Conservation (phyloP, 1,140 invertebrate genomes). For the Orchesella cincta region DNA sequence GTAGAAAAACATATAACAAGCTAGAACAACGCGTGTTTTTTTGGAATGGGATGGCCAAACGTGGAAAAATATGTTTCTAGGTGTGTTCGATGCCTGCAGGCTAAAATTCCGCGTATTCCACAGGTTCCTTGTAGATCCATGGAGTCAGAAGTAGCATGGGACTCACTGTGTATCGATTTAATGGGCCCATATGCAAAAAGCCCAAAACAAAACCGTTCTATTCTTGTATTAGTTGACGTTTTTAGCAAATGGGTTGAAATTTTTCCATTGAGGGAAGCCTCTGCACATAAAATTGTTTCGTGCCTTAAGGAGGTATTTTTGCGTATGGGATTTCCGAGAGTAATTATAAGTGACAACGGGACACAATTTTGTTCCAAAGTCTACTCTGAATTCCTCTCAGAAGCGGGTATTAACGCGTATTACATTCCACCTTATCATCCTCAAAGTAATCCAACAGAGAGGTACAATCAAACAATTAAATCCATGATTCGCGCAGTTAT, state of each 20-base stretch:
- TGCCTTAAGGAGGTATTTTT: conserved; percentile 19
- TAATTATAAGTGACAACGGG: not conserved
- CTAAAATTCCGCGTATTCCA: not conserved
- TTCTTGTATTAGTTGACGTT: conserved; percentile 58
- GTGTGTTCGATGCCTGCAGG: conserved; percentile 18
- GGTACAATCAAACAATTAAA: conserved; percentile 49
- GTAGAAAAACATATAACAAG: not conserved
- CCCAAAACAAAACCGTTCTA: conserved; percentile 52
- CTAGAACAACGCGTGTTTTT: not conserved
- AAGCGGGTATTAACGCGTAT: conserved; percentile 26
- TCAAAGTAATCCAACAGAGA: conserved; percentile 46
- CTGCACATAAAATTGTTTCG: conserved; percentile 3
- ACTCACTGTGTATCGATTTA: conserved; percentile 53
- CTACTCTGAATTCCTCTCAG: not conserved
- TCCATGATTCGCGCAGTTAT: conserved; percentile 47
- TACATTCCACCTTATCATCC: conserved; percentile 48
- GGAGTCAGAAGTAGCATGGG: not conserved
- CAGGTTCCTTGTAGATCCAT: not conserved
- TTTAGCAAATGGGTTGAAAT: conserved; percentile 59
- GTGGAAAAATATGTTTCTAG: conserved; percentile 17
- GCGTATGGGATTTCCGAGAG: not conserved
- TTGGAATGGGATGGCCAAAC: conserved; percentile 16
- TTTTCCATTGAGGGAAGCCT: conserved; percentile 52
- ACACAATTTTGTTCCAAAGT: conserved; percentile 24
- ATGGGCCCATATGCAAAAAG: conserved; percentile 54